Conservation (phyloP, 2,888 invertebrate species). For the Keiferia lycopersicella region DNA sequence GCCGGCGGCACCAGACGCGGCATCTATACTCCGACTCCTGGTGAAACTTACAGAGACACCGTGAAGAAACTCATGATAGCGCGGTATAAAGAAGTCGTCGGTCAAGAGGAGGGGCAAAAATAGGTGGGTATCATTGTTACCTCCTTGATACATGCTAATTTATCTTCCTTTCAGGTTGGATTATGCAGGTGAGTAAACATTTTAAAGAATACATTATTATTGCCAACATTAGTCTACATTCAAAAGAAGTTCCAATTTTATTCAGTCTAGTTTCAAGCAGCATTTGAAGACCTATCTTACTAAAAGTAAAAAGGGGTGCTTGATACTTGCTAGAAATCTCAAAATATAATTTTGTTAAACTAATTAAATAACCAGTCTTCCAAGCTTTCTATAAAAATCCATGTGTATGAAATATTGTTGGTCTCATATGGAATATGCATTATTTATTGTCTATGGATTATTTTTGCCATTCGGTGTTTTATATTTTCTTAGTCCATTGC, state of each 20-base stretch:
- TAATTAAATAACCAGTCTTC: too few relatives aligned
- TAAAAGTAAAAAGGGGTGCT: too few relatives aligned
- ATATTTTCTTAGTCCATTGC: background rate
- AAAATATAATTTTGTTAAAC: too few relatives aligned
- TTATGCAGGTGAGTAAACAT: slow-evolving; percentile 55
- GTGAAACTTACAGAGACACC: slow-evolving; percentile 93
- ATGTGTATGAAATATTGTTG: too few relatives aligned
- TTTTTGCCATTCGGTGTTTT: background rate
- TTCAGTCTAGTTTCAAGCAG: background rate
- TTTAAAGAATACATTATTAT: background rate
- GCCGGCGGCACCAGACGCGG: slow-evolving; percentile 87
- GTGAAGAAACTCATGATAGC: slow-evolving; percentile 95
- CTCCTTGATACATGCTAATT: slow-evolving; percentile 42
- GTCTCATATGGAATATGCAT: too few relatives aligned
- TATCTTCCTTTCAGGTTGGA: slow-evolving; percentile 42
- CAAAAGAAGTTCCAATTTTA: background rate
- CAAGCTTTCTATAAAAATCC: too few relatives aligned
- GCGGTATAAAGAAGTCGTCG: slow-evolving; percentile 90
- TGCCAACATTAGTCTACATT: background rate
- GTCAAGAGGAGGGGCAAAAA: slow-evolving; percentile 75
- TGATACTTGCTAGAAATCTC: too few relatives aligned
- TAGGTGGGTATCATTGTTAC: slow-evolving; percentile 69
- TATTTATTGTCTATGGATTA: background rate
- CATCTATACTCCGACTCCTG: slow-evolving; percentile 89
- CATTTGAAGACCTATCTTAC: too few relatives aligned